phyloP scores from a whole-genome alignment of 37 sponge, comb jelly and placozoan species.

The Halichondria panicea region DNA sequence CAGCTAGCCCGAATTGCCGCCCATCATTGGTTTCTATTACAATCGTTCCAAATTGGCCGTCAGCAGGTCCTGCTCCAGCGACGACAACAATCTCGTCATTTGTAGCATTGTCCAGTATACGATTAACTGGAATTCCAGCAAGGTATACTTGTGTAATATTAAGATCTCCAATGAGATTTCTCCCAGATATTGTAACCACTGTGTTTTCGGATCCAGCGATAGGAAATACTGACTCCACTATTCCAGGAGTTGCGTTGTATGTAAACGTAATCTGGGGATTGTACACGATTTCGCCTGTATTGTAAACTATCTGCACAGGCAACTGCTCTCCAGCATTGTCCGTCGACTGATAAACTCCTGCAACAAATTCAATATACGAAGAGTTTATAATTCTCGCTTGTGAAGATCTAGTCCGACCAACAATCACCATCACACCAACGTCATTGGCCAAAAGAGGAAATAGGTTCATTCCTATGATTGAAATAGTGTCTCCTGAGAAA shows the following conservation, averaged over 20 bases:
- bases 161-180: slow-evolving; percentile 32
- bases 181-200: slow-evolving; percentile 46
- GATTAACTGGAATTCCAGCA: slow-evolving; percentile 24
- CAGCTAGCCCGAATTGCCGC: slow-evolving; percentile 20
- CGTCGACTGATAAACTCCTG: slow-evolving; percentile 27
- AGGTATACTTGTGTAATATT: slow-evolving; percentile 12
- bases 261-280: slow-evolving; percentile 6
- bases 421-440: slow-evolving; percentile 23
- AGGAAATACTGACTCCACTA: slow-evolving; percentile 26
- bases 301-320: slow-evolving; percentile 28
- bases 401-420: slow-evolving; percentile 33
- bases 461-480: slow-evolving; percentile 27
- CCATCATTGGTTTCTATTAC: slow-evolving; percentile 25
- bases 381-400: slow-evolving; percentile 18
- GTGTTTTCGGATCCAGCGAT: slow-evolving; percentile 40
- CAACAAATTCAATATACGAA: slow-evolving; percentile 2
- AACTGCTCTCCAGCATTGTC: slow-evolving; percentile 21
- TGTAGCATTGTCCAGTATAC: slow-evolving; percentile 1
- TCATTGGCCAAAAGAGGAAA: slow-evolving; percentile 7
- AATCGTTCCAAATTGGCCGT: slow-evolving; percentile 10
- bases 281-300: slow-evolving; percentile 37
- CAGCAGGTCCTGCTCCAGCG: slow-evolving; percentile 17
- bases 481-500: slow-evolving; percentile 28
- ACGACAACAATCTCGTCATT: slow-evolving; percentile 13
- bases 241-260: slow-evolving; percentile 20